A percentile compares a stretch with the other conserved stretches of the same genome.
Conservation (phyloP, 2,888 invertebrate species). For the Blastobasis lacticolella region DNA sequence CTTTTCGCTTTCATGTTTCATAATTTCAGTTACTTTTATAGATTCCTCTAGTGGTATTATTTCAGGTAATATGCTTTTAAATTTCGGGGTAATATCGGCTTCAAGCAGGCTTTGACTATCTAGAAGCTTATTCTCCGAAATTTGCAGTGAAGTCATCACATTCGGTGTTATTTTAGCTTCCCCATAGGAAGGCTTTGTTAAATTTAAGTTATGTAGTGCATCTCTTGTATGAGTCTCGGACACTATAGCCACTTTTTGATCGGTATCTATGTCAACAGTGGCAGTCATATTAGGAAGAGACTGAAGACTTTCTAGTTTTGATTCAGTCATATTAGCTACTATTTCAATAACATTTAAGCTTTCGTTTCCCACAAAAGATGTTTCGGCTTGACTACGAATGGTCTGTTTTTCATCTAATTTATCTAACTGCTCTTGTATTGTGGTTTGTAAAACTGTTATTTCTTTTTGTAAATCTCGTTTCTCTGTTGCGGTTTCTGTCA, state of each 20-base stretch:
- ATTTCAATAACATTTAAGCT: constrained; percentile 76
- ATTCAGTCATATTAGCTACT: constrained; percentile 62
- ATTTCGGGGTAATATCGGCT: constrained; percentile 27
- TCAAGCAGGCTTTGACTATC: constrained; percentile 55
- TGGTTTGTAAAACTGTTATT: constrained; percentile 49
- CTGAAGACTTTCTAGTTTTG: constrained; percentile 35
- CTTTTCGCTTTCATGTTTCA: constrained; percentile 55
- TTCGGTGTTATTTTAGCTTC: constrained; percentile 47
- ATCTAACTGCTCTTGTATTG: constrained; percentile 67
- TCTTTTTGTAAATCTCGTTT: constrained; percentile 53
- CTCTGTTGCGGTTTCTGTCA: constrained; percentile 37
- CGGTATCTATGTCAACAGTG: constrained; percentile 59
- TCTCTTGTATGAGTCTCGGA: constrained; percentile 57
- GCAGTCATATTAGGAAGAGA: constrained; percentile 57
- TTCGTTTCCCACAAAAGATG: constrained; percentile 72
- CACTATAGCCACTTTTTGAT: constrained; percentile 67
- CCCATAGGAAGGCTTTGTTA: constrained; percentile 32
- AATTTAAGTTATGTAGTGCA: constrained; percentile 35
- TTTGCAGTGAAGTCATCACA: constrained; percentile 39
- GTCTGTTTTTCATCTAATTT: constrained; percentile 71
- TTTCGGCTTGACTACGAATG: constrained; percentile 65
- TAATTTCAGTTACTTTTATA: constrained; percentile 44
- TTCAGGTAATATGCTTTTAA: constrained; percentile 39
- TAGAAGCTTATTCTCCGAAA: constrained; percentile 52
- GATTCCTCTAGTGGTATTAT: constrained; percentile 36